Evolutionary conservation across 2,113 vertebrate species (phyloP).

Genomic region (Ailuropoda melanoleuca): DNA sequence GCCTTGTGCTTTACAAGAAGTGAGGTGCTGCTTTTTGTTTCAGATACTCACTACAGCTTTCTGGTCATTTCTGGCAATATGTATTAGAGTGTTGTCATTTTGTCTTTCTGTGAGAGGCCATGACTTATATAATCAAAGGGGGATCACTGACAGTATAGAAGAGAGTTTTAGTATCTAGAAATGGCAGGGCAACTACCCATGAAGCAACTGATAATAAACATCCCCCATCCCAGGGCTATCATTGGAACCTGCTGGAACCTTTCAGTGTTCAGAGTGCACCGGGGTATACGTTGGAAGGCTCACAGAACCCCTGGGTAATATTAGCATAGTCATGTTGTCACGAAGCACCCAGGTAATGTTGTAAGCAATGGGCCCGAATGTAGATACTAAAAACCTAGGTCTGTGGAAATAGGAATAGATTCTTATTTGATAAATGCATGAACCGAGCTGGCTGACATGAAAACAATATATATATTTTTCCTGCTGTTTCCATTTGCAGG

Average conservation of each 20-base stretch:
- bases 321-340: neutral
- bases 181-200: neutral
- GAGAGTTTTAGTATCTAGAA: neutral
- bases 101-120: neutral
- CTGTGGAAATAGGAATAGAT: neutral
- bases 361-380: neutral
- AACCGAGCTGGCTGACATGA: neutral
- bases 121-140: neutral
- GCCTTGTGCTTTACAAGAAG: neutral
- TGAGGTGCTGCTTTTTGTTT: neutral
- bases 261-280: neutral
- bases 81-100: neutral
- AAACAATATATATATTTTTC: neutral
- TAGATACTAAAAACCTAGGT: neutral
- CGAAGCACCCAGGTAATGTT: neutral
- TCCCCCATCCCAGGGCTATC: neutral
- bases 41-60: neutral
- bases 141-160: neutral
- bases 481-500: constrained; percentile 84
- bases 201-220: neutral
- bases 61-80: neutral
- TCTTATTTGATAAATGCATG: neutral
- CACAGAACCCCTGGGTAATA: neutral
- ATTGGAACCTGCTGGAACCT: neutral
- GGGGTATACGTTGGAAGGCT: neutral